Base-by-base conservation (phyloP, 2,888 invertebrate genomes). In the Lutraria lutraria region DNA sequence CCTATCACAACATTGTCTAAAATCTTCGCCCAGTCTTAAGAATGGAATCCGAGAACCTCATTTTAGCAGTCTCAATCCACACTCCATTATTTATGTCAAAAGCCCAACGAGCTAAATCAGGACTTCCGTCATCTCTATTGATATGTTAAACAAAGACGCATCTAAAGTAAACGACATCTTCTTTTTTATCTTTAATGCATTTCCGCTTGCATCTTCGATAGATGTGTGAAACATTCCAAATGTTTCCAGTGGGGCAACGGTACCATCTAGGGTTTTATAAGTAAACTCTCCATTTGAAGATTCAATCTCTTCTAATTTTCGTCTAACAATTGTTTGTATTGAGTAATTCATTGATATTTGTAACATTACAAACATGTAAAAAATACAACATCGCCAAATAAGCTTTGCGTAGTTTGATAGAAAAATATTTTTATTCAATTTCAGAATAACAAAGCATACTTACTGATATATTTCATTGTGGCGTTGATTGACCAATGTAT, bases 31-130 rank as follows among this genome's bases (percentile, higher is more conserved):
- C 85, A 29, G 85, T 6, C 15, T 19, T 60, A 15, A 25, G 21
- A 13, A 12, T 19, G 2, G 63, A 43, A 43, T 56, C 83, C 16
- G 76, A 19, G 63, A 89, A 87, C 34, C 25, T 76, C 87, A 89
- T 87, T 63, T 87, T 87, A 0, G 86, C 53, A 19, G 53, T 80
- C 68, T 91, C 87, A 13, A 91, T 87, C 90, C 90, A 91, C n/a
- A 89, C 87, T 10, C 90, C 90, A 79, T 91, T 91, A 31, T 91
- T 91, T 19, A 79, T 83, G 63, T 91, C 90, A 56, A 68, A 89
- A 56, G 85, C 53, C 90, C 90, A 91, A 10, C 89, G 54, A 0
- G 89, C 29, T 31, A 91, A 53, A 52, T 91, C 89, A n/a, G 90
- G 90, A 54, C 82, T 56, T 16, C 90, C 90, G 19, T 89, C 60